These are phyloP conservation scores for Peromyscus nudipes DNA, from an alignment of 2,797 vertebrate genomes.

Conservation along the genomic window DNA sequence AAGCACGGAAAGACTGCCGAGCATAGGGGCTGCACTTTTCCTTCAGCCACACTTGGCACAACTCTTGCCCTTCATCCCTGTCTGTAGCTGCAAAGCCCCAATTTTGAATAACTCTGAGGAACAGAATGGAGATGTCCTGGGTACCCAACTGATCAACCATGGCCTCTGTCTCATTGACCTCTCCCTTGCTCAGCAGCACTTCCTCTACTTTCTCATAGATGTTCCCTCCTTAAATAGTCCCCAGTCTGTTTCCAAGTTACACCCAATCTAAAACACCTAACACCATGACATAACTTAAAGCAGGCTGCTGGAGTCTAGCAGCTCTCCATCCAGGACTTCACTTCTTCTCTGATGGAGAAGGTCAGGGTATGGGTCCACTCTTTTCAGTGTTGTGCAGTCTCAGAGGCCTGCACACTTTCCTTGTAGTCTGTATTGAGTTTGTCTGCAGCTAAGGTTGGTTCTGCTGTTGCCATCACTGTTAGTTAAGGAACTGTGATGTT, in stretches of 20 bases:
- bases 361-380: neutral
- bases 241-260: neutral
- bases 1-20: neutral
- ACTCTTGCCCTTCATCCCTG: neutral
- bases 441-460: neutral
- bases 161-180: neutral
- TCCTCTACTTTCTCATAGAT: neutral
- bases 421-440: neutral
- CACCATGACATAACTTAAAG: neutral
- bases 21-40: neutral
- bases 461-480: neutral
- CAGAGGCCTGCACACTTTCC: neutral
- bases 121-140: neutral
- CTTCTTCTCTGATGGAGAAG: no score
- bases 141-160: neutral
- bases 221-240: neutral
- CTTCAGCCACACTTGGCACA: neutral
- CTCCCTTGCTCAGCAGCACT: neutral
- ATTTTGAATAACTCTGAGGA: neutral
- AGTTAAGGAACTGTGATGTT: neutral
- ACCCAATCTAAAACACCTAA: neutral
- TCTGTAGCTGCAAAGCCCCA: neutral
- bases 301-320: neutral
- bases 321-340: neutral
- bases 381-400: neutral